Evolutionary conservation across 1,140 invertebrate species (phyloP), one percentile per base, ranked within the genome.

Genomic region (Diploscapter pachys): DNA sequence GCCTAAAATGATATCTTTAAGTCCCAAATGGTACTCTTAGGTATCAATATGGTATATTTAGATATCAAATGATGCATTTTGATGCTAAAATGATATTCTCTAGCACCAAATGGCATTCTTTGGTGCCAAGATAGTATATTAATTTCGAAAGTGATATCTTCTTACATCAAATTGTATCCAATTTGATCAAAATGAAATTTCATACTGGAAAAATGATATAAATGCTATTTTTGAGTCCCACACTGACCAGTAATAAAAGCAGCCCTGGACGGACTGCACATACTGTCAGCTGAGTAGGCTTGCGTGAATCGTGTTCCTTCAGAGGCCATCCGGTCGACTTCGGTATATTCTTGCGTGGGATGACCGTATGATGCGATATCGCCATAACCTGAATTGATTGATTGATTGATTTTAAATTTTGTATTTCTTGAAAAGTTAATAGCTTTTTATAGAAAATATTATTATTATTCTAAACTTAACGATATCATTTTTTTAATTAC

Each of bases 231-330:
- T 31, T 31, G 1, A 31, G 31, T 31, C 31, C 31, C 31, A 31
- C 31, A 31, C 31, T 31, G 31, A 80, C 78, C 80, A 59, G 83
- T 84, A 76, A 84, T 85, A 74, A 84, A 85, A 50, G 83, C 83
- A 65, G 83, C 83, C 61, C 83, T 66, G 66, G 77, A 80, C 49
- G 83, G 83, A 3, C 80, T 82, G 66, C 83, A 84, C 83, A 84
- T 84, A 56, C 68, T 74, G 73, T 84, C 83, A n/a, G 83, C 83
- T 2, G 82, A 81, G 65, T 84, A 84, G 3, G 82, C 83, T 63
- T 84, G 82, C n/a, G 84, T 84, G 76, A 84, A 84, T 51, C 83
- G 49, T 3, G 79, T 78, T 3, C 83, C 83, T 71, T 83, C 78
- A n/a, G 59, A 57, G 13, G 81, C 80, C 57, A 85, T 77, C 48